Conservation (phyloP, 92 coral and sea anemone genomes). For the Pocillopora grandis region DNA sequence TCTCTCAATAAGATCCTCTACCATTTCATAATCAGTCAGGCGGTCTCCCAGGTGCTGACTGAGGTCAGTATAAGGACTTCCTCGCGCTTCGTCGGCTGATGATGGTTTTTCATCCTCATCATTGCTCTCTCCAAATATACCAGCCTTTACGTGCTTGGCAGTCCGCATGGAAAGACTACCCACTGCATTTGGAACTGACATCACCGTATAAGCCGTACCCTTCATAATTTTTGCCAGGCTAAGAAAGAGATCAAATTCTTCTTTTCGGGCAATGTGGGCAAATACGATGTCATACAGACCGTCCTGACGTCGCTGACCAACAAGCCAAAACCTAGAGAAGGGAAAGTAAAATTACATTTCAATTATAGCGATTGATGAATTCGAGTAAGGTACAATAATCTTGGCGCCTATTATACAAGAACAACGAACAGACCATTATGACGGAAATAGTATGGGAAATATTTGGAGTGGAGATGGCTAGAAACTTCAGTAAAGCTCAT, state of each 20-base stretch:
- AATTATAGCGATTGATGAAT: too few relatives aligned
- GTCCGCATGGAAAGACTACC: background rate
- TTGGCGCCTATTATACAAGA: too few relatives aligned
- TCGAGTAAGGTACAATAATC: too few relatives aligned
- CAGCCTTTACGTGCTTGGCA: background rate
- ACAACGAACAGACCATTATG: too few relatives aligned
- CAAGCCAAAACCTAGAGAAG: conserved; percentile 42
- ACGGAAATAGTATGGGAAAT: too few relatives aligned
- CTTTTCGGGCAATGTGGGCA: conserved; percentile 43
- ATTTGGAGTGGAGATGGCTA: too few relatives aligned
- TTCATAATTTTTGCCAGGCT: conserved; percentile 9
- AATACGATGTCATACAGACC: conserved; percentile 46
- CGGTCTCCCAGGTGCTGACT: conserved; percentile 52
- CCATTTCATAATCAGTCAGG: conserved; percentile 44
- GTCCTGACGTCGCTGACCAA: conserved; percentile 34
- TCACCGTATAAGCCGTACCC: conserved; percentile 4
- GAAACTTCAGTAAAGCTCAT: too few relatives aligned
- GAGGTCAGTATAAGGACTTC: conserved; percentile 28
- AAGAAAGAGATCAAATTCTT: conserved; percentile 44
- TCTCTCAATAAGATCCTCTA: conserved; percentile 45
- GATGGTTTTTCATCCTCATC: background rate
- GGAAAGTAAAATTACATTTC: background rate
- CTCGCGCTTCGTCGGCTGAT: background rate
- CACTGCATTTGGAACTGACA: background rate
- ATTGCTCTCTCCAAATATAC: background rate